Conservation (phyloP, 2,113 vertebrate species). For the Agelaius phoeniceus region DNA sequence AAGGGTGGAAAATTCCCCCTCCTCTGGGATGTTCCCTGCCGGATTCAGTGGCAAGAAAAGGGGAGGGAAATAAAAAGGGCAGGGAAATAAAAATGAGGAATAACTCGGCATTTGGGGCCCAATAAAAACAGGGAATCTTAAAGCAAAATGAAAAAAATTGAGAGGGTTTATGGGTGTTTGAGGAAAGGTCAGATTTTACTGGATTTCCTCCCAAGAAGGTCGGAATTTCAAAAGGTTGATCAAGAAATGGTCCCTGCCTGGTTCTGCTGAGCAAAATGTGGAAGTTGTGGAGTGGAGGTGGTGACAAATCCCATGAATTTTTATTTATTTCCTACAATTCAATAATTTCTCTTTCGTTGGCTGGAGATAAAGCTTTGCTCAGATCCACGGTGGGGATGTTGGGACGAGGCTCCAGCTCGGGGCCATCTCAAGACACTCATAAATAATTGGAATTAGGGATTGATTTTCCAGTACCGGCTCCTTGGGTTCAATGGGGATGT, state of each 20-base stretch:
- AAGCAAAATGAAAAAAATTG: neutral
- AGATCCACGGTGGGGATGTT: rapidly evolving
- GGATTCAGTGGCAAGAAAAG: neutral
- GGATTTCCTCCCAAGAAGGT: neutral
- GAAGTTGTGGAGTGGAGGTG: rapidly evolving
- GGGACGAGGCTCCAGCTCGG: neutral
- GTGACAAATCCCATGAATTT: neutral
- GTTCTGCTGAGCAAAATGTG: neutral
- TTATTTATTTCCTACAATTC: neutral
- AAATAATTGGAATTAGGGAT: neutral
- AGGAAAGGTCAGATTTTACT: slow-evolving; percentile 12
- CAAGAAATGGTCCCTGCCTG: neutral
- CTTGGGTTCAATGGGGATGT: neutral
- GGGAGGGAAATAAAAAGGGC: neutral
- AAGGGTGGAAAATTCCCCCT: slow-evolving; percentile 18
- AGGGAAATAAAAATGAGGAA: neutral
- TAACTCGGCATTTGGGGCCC: neutral
- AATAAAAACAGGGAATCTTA: neutral
- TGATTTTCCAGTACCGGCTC: neutral
- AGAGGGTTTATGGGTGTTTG: neutral
- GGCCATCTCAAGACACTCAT: neutral
- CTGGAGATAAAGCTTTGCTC: neutral
- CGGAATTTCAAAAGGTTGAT: neutral
- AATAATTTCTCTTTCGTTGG: neutral
- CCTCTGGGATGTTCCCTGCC: neutral